Percentiles rank a stretch among this genome's conserved stretches.
Evolutionary conservation across 2,113 vertebrate genomes (phyloP).

Genomic region (Percopsis transmontana): DNA sequence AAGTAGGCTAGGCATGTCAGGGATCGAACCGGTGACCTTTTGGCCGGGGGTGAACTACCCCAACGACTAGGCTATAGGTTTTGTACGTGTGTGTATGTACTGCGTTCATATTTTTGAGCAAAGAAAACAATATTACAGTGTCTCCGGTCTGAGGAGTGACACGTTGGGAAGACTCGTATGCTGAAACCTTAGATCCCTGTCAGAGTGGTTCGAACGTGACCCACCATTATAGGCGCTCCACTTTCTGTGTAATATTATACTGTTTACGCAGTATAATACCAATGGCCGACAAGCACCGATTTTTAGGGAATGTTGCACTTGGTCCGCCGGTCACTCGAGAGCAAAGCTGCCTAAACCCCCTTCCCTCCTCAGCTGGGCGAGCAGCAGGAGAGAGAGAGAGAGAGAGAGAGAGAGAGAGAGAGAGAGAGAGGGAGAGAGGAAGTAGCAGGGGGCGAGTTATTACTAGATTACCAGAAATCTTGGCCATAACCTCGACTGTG

Average conservation of each 20-base stretch:
- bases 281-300: no score
- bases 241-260: conserved; percentile 3
- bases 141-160: conserved; percentile 34
- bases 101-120: not conserved
- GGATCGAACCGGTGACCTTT: no score
- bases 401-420: no score
- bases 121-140: conserved; percentile 29
- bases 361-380: not conserved
- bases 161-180: conserved; percentile 32
- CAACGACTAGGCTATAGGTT: conserved; percentile 5
- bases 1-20: no score
- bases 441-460: conserved; percentile 13
- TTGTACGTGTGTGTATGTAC: conserved; percentile 4
- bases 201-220: conserved; percentile 31
- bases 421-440: not conserved
- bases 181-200: conserved; percentile 15
- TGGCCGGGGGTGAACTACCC: no score
- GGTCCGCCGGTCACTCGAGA: no score
- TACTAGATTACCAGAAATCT: conserved; percentile 32
- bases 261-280: not conserved
- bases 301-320: no score
- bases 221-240: not conserved
- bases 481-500: conserved; percentile 44
- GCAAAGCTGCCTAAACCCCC: not conserved
- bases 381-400: conserved; percentile 6